Conservation (phyloP, 1,140 invertebrate species). For the Drosophila albomicans region DNA sequence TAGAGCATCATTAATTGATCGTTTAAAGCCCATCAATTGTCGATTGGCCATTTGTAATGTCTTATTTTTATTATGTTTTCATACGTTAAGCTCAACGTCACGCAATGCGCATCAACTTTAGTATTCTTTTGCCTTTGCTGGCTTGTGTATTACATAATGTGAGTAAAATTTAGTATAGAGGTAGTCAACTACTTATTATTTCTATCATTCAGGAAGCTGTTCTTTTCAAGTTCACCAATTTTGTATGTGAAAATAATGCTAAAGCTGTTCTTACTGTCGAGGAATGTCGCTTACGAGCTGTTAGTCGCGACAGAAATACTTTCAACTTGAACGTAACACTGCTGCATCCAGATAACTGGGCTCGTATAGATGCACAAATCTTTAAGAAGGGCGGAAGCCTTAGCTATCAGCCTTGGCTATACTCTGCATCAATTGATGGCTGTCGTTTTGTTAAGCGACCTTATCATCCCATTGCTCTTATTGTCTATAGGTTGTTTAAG, state of each 20-base stretch:
- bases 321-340: slow-evolving; percentile 6
- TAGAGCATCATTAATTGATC: no score
- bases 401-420: slow-evolving; percentile 20
- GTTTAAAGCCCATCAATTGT: no score
- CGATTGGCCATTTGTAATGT: no score
- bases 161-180: no score
- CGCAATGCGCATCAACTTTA: no score
- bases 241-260: slow-evolving; percentile 1
- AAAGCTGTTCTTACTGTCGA: not conserved
- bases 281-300: not conserved
- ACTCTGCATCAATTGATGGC: slow-evolving; percentile 3
- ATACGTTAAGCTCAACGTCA: no score
- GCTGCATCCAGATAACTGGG: not conserved
- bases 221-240: slow-evolving; percentile 4
- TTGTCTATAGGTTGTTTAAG: slow-evolving; percentile 4
- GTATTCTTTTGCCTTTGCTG: no score
- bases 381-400: slow-evolving; percentile 2
- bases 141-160: no score
- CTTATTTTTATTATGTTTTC: no score
- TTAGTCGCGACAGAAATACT: slow-evolving; percentile 5
- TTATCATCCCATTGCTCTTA: slow-evolving; percentile 14
- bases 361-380: not conserved
- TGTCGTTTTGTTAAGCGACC: slow-evolving; percentile 7
- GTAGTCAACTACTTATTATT: not conserved
- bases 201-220: not conserved